phyloP scores from a whole-genome alignment of 2,888 invertebrate genomes.

The Diaphora mendica region DNA sequence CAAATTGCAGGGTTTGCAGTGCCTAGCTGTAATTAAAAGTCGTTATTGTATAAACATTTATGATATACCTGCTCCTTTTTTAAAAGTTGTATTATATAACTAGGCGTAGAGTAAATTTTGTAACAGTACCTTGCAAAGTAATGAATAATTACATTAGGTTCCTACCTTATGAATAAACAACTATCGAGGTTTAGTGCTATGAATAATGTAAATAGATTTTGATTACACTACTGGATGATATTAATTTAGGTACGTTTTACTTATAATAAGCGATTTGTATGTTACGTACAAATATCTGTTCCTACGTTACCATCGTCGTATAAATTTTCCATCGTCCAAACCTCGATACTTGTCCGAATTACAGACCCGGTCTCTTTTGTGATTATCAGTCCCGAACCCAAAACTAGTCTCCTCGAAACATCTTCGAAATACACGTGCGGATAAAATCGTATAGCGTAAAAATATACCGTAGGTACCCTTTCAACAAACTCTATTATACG shows the following conservation, averaged over 20 bases:
- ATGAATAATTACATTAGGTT: too few species aligned
- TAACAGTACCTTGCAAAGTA: too few species aligned
- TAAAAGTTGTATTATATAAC: neutral
- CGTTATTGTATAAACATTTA: neutral
- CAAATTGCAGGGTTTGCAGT: neutral
- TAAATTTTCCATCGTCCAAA: neutral
- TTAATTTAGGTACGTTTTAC: neutral
- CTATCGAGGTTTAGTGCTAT: too few species aligned
- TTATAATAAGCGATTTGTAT: neutral
- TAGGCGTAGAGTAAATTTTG: too few species aligned
- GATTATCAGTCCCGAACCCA: neutral
- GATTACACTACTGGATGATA: too few species aligned
- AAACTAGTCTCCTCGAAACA: neutral
- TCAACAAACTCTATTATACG: neutral
- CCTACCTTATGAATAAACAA: too few species aligned
- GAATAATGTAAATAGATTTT: too few species aligned
- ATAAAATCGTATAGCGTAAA: neutral
- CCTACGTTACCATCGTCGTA: too few species aligned
- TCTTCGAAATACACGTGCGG: neutral
- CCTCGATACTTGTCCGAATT: neutral
- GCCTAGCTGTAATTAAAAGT: neutral
- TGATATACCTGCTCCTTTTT: neutral
- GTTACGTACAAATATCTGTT: neutral
- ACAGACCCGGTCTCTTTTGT: neutral
- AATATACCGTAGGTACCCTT: neutral